Evolutionary conservation across 2,797 vertebrate genomes (phyloP).

Genomic region (Alca torda): DNA sequence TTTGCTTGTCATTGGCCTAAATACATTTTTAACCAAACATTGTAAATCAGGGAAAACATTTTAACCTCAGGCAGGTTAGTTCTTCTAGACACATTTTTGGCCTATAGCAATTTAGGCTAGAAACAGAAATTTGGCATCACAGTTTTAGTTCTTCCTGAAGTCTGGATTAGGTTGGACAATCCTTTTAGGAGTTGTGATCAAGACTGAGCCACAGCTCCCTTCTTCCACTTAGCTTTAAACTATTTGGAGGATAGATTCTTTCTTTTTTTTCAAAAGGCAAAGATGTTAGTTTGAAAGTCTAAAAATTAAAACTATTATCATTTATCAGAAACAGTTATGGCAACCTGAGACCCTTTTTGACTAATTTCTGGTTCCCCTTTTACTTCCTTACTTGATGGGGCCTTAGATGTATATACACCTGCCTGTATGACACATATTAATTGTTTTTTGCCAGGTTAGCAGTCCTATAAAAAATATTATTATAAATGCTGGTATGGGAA

Average conservation of each 20-base stretch:
- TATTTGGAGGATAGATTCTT: neutral
- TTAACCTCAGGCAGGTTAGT: neutral
- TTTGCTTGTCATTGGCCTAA: slow-evolving; percentile 18
- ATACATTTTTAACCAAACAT: slow-evolving; percentile 31
- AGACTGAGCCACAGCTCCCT: neutral
- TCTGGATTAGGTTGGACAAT: neutral
- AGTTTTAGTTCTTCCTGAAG: neutral
- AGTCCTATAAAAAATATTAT: neutral
- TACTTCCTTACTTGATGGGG: neutral
- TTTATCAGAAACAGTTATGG: neutral
- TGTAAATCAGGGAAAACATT: slow-evolving; percentile 35
- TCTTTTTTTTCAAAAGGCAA: neutral
- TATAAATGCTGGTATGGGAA: neutral
- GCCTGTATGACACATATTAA: neutral
- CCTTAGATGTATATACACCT: neutral
- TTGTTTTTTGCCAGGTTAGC: neutral
- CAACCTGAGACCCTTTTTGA: neutral
- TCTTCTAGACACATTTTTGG: slow-evolving; percentile 3
- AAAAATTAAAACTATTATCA: neutral
- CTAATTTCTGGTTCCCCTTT: neutral
- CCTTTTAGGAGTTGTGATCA: neutral
- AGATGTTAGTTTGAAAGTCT: neutral
- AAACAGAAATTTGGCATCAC: neutral
- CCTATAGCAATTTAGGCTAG: neutral
- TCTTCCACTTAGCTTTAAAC: neutral